Conservation (phyloP, 2,888 invertebrate species). For the Thalpophila matura region DNA sequence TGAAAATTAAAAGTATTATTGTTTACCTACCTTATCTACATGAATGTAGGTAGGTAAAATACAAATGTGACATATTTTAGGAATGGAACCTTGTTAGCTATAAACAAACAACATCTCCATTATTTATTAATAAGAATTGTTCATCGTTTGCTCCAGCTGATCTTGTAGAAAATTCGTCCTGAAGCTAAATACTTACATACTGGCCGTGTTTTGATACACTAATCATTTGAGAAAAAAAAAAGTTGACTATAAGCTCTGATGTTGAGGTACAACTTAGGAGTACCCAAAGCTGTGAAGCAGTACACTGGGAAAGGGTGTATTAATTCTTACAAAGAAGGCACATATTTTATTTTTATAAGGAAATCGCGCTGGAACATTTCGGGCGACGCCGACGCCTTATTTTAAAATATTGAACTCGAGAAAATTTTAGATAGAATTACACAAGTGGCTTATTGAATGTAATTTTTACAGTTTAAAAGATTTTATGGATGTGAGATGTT, state of each 20-base stretch:
- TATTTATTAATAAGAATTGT: background rate
- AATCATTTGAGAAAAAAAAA: slow-evolving; percentile 1
- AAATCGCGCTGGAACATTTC: slow-evolving; percentile 13
- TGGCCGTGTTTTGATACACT: background rate
- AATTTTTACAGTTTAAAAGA: too few species aligned
- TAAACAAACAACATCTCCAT: background rate
- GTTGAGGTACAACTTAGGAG: slow-evolving; percentile 4
- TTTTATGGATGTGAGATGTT: too few species aligned
- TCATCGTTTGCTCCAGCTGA: slow-evolving; percentile 3
- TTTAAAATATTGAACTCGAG: slow-evolving; percentile 4
- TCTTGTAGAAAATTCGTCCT: background rate
- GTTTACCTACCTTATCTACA: too few species aligned
- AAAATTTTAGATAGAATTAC: too few species aligned
- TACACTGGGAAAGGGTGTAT: slow-evolving; percentile 18
- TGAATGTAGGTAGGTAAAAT: too few species aligned
- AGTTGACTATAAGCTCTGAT: slow-evolving; percentile 4
- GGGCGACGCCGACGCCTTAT: slow-evolving; percentile 1
- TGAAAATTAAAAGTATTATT: too few species aligned
- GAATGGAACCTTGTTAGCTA: slow-evolving; percentile 5
- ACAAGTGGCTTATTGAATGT: too few species aligned
- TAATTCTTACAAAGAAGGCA: slow-evolving; percentile 27
- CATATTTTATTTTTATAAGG: slow-evolving; percentile 28
- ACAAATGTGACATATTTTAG: too few species aligned
- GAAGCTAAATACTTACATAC: background rate
- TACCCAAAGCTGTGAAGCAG: slow-evolving; percentile 17